Conservation (phyloP, 2,113 vertebrate genomes). For the Rostratula benghalensis region DNA sequence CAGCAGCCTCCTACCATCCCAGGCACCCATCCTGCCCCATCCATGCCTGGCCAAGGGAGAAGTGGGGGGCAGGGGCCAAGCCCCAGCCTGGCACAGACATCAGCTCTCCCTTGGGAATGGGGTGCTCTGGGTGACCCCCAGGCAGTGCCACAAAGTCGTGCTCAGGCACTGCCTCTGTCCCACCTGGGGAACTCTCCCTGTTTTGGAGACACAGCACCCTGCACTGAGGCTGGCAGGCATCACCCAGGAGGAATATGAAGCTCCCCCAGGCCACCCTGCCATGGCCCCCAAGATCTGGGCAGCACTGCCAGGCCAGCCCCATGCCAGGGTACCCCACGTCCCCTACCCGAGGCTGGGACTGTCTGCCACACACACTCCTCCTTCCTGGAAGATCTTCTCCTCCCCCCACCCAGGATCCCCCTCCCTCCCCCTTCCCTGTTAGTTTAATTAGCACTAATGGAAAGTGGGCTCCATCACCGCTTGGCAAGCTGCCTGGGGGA, state of each 20-base stretch:
- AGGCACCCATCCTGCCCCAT: background rate
- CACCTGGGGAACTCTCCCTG: background rate
- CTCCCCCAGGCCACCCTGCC: accelerated
- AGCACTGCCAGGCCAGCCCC: background rate
- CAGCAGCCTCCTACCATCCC: background rate
- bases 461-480: constrained; percentile 64
- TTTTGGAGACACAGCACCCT: background rate
- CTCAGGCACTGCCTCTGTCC: background rate
- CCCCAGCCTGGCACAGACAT: background rate
- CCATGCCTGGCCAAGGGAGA: accelerated
- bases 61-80: background rate
- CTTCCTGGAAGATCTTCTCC: constrained; percentile 38
- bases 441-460: constrained; percentile 72
- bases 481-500: constrained; percentile 67
- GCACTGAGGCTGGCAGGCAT: background rate
- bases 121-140: background rate
- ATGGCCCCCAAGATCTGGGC: background rate
- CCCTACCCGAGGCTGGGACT: background rate
- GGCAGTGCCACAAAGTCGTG: background rate
- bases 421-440: background rate
- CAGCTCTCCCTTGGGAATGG: background rate
- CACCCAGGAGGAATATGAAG: background rate
- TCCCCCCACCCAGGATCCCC: constrained; percentile 4
- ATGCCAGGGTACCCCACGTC: background rate
- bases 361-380: background rate